These are phyloP conservation scores for Lepidocolaptes lacrymiger DNA, from an alignment of 2,797 vertebrate species.

Conservation along the genomic window DNA sequence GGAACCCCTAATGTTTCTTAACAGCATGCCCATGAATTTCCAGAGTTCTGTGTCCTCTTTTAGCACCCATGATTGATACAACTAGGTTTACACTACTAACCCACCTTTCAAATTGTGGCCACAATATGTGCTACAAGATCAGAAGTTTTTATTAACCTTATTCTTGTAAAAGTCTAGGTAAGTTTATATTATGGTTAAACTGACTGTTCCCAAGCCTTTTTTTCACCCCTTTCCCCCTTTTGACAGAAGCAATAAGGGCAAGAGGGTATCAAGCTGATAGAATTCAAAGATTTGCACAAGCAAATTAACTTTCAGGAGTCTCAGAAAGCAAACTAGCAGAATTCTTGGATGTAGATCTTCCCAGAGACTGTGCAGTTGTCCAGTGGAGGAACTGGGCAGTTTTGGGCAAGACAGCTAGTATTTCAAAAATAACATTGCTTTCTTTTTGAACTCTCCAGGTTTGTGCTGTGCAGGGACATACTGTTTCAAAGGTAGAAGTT, in stretches of 20 bases:
- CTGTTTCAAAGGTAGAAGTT: not conserved
- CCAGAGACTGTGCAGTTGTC: not conserved
- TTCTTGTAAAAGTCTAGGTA: not conserved
- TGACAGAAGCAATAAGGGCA: not conserved
- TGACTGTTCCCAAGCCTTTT: not conserved
- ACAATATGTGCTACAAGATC: not conserved
- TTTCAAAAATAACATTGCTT: not conserved
- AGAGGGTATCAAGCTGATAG: not conserved
- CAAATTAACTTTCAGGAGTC: not conserved
- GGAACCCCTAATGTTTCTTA: not conserved
- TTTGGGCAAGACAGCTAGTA: not conserved
- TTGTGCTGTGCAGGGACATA: not conserved
- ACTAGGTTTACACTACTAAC: not conserved
- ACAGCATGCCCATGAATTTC: not conserved
- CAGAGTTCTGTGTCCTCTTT: not conserved
- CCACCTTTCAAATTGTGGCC: not conserved
- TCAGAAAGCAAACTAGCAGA: not conserved
- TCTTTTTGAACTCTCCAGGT: not conserved
- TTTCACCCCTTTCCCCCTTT: fast-evolving
- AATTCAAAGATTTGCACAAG: not conserved
- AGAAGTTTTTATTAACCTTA: not conserved
- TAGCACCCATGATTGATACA: not conserved
- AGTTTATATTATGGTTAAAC: not conserved
- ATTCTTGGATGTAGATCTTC: not conserved
- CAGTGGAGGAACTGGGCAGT: not conserved